Evolutionary conservation across 2,113 vertebrate species (phyloP).

Genomic region (Origma solitaria): DNA sequence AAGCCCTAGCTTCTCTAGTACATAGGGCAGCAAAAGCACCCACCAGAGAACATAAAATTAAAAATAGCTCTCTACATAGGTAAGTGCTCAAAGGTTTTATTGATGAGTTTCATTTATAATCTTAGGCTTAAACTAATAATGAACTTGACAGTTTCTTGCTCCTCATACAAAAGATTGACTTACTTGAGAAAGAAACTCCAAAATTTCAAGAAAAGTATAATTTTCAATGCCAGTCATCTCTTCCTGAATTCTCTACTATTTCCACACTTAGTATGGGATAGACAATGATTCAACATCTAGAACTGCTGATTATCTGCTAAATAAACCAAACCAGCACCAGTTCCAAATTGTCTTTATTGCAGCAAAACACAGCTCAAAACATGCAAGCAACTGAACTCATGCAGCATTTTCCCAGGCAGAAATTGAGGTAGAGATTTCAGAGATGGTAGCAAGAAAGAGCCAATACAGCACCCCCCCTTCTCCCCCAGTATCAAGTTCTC

Average conservation of each 20-base stretch:
- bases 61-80: neutral
- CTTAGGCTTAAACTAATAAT: neutral
- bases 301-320: neutral
- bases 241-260: neutral
- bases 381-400: neutral
- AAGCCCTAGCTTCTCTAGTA: neutral
- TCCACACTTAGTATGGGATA: fast-evolving
- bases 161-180: neutral
- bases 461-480: neutral
- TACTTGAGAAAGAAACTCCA: neutral
- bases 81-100: neutral
- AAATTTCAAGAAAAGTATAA: neutral
- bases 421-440: neutral
- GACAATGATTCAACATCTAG: neutral
- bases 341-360: neutral
- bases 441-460: neutral
- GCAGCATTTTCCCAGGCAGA: neutral
- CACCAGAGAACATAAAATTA: neutral
- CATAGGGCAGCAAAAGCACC: neutral
- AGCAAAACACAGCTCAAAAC: neutral
- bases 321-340: neutral
- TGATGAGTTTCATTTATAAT: neutral
- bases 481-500: neutral
- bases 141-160: neutral
- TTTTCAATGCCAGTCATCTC: neutral